Conservation (phyloP, 2,797 vertebrate genomes). For the Corythornis leucogaster region DNA sequence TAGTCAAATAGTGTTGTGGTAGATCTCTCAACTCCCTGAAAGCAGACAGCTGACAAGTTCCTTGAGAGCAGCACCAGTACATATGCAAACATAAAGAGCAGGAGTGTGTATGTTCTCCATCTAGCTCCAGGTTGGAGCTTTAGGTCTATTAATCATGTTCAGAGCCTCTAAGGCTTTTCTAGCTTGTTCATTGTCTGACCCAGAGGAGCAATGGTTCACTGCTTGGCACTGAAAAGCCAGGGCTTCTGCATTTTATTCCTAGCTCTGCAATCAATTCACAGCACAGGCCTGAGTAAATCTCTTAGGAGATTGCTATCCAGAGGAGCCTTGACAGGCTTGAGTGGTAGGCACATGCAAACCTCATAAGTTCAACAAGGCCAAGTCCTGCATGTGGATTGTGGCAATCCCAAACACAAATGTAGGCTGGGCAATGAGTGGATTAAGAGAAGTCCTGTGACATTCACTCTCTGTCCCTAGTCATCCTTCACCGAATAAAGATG, state of each 20-base stretch:
- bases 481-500: not conserved
- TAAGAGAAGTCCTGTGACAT: not conserved
- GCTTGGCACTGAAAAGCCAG: not conserved
- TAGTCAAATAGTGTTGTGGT: not conserved
- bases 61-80: not conserved
- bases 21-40: not conserved
- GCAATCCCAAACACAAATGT: not conserved
- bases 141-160: constrained; percentile 35
- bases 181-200: constrained; percentile 3
- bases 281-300: not conserved
- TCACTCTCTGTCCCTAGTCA: not conserved
- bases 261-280: not conserved
- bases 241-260: not conserved
- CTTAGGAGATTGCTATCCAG: not conserved
- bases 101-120: not conserved
- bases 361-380: not conserved
- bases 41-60: not conserved
- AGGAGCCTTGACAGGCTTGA: not conserved
- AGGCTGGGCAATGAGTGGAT: not conserved
- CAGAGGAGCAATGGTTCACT: not conserved
- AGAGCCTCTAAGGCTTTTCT: constrained; percentile 10
- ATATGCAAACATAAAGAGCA: not conserved
- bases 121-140: not conserved
- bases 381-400: not conserved
- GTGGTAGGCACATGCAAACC: not conserved